Percentiles rank a stretch among this genome's conserved stretches.
phyloP scores from a whole-genome alignment of 2,888 invertebrate species.

The Ceratothoa steindachneri region DNA sequence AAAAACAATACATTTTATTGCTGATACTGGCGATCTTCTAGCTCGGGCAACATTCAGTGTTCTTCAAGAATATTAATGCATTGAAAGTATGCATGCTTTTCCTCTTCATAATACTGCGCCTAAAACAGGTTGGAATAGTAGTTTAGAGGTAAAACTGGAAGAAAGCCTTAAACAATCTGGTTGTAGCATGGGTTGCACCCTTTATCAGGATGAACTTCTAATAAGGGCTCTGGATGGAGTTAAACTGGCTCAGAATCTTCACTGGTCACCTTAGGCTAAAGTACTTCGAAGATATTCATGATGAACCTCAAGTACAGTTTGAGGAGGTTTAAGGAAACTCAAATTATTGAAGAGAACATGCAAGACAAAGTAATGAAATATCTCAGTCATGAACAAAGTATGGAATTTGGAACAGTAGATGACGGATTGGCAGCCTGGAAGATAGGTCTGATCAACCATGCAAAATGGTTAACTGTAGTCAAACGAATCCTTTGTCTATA shows the following conservation, averaged over 20 bases:
- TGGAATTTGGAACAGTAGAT: too few species aligned
- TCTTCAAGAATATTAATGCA: not conserved
- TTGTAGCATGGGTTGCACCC: not conserved
- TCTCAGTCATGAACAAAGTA: too few species aligned
- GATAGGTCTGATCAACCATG: not conserved
- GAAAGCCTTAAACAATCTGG: not conserved
- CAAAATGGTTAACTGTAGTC: not conserved
- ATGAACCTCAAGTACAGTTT: not conserved
- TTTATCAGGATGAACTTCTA: not conserved
- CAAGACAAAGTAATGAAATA: not conserved
- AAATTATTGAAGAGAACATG: not conserved
- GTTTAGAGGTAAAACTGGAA: not conserved
- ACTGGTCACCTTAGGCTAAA: not conserved
- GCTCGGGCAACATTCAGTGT: slow-evolving; percentile 11
- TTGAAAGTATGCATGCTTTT: not conserved
- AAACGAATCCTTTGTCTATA: not conserved
- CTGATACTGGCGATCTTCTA: not conserved
- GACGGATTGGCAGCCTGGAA: not conserved
- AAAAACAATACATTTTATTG: not conserved
- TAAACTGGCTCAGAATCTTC: not conserved
- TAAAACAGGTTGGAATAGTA: not conserved
- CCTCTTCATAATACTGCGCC: slow-evolving; percentile 3
- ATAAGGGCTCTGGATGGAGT: not conserved
- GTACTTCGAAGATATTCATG: not conserved
- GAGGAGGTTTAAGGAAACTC: not conserved